Evolutionary conservation across 1,140 invertebrate species (phyloP).

Genomic region (Elysia chlorotica): DNA sequence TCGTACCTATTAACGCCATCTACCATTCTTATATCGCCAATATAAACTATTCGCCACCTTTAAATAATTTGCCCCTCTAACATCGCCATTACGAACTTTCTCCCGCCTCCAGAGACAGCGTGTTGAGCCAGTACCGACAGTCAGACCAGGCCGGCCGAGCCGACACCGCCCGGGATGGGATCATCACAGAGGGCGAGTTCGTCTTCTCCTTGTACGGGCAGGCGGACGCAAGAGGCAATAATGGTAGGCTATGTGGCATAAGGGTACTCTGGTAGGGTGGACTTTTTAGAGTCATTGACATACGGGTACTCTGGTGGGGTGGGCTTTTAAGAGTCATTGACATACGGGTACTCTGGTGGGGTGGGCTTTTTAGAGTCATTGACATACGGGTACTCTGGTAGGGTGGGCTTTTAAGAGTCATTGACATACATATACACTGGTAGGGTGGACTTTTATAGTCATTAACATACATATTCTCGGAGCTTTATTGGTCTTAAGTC

Average conservation of each 20-base stretch:
- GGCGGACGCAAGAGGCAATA: conserved; percentile 7
- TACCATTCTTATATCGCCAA: too few relatives aligned
- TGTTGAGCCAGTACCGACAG: not conserved
- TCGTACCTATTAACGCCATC: too few relatives aligned
- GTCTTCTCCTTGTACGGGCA: not conserved
- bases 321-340: not conserved
- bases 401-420: not conserved
- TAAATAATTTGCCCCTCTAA: too few relatives aligned
- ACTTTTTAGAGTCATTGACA: not conserved
- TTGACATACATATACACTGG: not conserved
- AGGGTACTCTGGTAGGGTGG: not conserved
- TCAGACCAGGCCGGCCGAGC: conserved; percentile 1
- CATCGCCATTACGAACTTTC: too few relatives aligned
- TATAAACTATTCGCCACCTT: too few relatives aligned
- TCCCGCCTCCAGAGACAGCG: not conserved
- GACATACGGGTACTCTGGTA: not conserved
- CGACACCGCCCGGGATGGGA: conserved; percentile 1
- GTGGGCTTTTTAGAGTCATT: not conserved
- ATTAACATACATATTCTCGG: not conserved
- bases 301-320: not conserved
- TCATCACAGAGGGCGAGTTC: conserved; percentile 1
- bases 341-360: not conserved
- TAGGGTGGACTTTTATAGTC: not conserved
- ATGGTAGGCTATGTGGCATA: not conserved
- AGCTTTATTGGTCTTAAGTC: too few relatives aligned